Evolutionary conservation across 2,113 vertebrate genomes (phyloP), one percentile per base, ranked within the genome.

Genomic region (Cichladusa arquata): DNA sequence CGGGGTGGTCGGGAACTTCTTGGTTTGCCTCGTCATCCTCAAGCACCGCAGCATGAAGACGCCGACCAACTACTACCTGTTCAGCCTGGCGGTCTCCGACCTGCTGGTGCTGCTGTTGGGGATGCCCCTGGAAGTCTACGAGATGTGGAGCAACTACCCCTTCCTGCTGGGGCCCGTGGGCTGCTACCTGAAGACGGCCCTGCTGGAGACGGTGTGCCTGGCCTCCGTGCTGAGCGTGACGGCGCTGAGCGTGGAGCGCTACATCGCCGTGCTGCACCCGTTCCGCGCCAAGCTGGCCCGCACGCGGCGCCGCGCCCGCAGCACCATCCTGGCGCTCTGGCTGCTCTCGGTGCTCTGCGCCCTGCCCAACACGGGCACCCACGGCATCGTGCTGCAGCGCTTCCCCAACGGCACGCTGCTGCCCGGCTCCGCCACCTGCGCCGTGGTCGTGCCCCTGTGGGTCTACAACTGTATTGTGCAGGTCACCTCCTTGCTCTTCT

Each of bases 61-160:
- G 1, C 99, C 99, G 1, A 99, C 99, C 71, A 99, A 99, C 95
- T 99, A 99, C 79, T 99, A 99, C 92, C 97, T 99, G 93, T 99
- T 99, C 97, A 99, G 99, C 92, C 96, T 99, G 31, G 99, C 99
- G 0, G 73, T 99, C 62, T 99, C 99, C 0, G 99, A 99, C 96
- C 98, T 99, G 89, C 96, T 99, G 18, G 98, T 99, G 84, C 97
- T 99, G 64, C 97, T 99, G 19, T 97, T 99, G 0, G 99, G 99
- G 23, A 99, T 99, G 99, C 99, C 99, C 0, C 96, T 99, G 93
- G 99, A 99, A 93, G 95, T 99, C 74, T 99, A 99, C 0, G 99
- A 99, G 96, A 98, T 99, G 98, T 99, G 99, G 99, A 98, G 97
- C 92, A 99, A 99, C 96, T 99, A 99, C 93, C 99, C 99, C 2